Percentiles rank a stretch among this genome's conserved stretches.
Evolutionary conservation across 2,888 invertebrate species (phyloP).

Genomic region (Cyaniris semiargus): DNA sequence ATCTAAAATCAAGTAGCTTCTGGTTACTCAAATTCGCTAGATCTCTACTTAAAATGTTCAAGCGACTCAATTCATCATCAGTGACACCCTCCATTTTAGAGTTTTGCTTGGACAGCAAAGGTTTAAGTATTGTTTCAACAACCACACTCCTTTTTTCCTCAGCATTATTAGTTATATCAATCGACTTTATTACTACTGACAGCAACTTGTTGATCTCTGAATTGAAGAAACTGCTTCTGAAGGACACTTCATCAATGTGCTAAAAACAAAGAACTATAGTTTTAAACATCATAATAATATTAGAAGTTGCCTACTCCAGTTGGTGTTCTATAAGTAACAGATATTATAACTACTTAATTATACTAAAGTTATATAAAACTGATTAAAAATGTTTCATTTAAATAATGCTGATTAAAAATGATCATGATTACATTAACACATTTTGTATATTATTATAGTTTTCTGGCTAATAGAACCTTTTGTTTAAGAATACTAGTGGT

Average conservation of each 20-base stretch:
- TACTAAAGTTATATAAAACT: too few relatives aligned
- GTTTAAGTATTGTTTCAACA: constrained; percentile 74
- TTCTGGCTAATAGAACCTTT: neutral
- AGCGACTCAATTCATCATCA: constrained; percentile 43
- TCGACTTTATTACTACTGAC: constrained; percentile 89
- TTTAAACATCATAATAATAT: neutral
- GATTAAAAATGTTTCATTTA: too few relatives aligned
- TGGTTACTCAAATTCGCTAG: constrained; percentile 48
- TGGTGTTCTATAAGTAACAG: too few relatives aligned
- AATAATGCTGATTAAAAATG: too few relatives aligned
- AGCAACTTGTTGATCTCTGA: constrained; percentile 92
- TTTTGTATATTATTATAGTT: neutral
- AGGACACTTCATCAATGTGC: constrained; percentile 92
- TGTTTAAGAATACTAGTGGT: neutral
- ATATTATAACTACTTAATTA: too few relatives aligned
- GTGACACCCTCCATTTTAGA: constrained; percentile 53
- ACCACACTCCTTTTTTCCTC: constrained; percentile 69
- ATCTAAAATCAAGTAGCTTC: constrained; percentile 83
- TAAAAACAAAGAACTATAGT: constrained; percentile 55
- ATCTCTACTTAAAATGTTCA: constrained; percentile 48
- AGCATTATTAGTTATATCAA: constrained; percentile 89
- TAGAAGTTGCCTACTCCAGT: too few relatives aligned
- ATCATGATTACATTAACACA: neutral
- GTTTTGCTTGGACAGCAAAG: constrained; percentile 71
- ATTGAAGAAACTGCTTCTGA: constrained; percentile 92